Evolutionary conservation across 2,888 invertebrate species (phyloP).

Genomic region (Lamellibrachia columna): DNA sequence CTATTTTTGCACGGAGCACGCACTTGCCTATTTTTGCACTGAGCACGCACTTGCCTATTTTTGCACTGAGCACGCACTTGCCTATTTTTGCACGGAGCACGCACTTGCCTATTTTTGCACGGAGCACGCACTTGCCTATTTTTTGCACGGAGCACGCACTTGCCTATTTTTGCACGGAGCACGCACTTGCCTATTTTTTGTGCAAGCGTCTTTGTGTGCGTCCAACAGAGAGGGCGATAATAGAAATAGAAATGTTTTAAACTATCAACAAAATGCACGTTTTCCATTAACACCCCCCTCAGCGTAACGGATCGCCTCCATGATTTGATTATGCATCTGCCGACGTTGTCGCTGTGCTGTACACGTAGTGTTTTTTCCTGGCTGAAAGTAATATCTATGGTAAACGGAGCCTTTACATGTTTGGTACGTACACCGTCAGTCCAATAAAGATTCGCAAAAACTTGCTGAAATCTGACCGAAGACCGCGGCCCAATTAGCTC

Average conservation of each 20-base stretch:
- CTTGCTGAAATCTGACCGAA: neutral
- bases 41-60: too few species aligned
- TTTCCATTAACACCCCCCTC: neutral
- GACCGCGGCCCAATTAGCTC: neutral
- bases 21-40: too few species aligned
- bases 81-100: too few species aligned
- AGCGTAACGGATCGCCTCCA: neutral
- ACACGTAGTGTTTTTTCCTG: neutral
- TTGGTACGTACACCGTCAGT: neutral
- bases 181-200: too few species aligned
- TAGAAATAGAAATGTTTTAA: neutral
- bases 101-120: too few species aligned
- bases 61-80: too few species aligned
- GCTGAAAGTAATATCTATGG: conserved; percentile 16
- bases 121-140: too few species aligned
- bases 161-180: too few species aligned
- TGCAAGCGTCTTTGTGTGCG: too few species aligned
- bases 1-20: too few species aligned
- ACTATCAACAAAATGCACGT: neutral
- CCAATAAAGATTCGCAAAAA: conserved; percentile 8
- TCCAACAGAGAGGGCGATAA: neutral
- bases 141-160: too few species aligned
- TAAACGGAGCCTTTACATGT: neutral
- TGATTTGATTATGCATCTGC: neutral
- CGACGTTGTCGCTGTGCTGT: neutral